Evolutionary conservation across 2,888 invertebrate genomes (phyloP).

Genomic region (Coleophora deauratella): DNA sequence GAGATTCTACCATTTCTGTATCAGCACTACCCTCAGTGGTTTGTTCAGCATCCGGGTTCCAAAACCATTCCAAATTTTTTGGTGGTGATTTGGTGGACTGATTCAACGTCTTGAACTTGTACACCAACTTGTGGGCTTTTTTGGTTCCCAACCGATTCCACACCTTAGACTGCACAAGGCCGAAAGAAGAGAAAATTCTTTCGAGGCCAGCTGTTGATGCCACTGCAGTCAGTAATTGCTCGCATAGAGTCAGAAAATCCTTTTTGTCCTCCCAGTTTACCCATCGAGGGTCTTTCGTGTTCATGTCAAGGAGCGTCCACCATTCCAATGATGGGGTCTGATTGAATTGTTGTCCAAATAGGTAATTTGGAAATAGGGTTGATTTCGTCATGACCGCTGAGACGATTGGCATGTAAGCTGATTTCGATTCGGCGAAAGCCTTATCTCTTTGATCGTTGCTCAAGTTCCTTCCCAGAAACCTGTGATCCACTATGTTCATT

Average conservation of each 20-base stretch:
- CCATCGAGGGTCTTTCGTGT: conserved; percentile 1
- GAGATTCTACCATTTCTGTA: too few species aligned
- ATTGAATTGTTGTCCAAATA: neutral
- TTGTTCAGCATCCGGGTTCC: neutral
- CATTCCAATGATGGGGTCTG: conserved; percentile 3
- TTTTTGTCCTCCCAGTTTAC: conserved; percentile 1
- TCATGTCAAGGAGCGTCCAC: conserved; percentile 4
- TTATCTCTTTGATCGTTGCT: neutral
- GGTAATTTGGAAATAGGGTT: conserved; percentile 3
- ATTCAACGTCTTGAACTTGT: neutral
- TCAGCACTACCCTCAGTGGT: neutral
- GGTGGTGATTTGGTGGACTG: neutral
- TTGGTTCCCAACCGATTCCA: conserved; percentile 1
- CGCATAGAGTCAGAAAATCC: neutral
- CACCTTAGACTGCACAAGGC: conserved; percentile 4
- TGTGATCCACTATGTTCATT: neutral
- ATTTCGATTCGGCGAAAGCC: neutral
- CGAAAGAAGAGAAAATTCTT: neutral
- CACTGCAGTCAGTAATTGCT: conserved; percentile 1
- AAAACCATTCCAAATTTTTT: conserved; percentile 1
- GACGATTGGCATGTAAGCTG: conserved; percentile 1
- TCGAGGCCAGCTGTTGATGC: conserved; percentile 5
- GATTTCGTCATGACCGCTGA: conserved; percentile 4
- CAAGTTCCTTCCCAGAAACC: neutral
- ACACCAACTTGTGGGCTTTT: conserved; percentile 2